Percentiles rank a stretch among this genome's conserved stretches.
These are phyloP conservation scores for Microplitis demolitor DNA, from an alignment of 1,140 invertebrate genomes.

Conservation along the genomic window DNA sequence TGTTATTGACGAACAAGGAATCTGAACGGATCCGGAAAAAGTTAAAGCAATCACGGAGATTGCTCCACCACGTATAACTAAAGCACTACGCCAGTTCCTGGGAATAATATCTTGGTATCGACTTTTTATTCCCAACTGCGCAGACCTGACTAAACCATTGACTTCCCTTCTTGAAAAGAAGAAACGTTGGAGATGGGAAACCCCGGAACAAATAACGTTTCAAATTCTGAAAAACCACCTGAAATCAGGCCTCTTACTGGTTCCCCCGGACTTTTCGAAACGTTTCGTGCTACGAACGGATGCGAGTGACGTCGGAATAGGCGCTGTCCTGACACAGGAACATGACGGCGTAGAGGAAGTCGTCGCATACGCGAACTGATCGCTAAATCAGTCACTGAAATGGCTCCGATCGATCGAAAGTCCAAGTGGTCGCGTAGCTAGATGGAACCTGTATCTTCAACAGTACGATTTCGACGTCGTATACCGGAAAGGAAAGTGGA, in stretches of 20 bases:
- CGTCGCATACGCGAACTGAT: constrained; percentile 52
- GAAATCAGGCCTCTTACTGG: neutral
- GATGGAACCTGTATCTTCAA: constrained; percentile 55
- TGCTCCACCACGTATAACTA: constrained; percentile 29
- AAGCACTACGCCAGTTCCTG: constrained; percentile 40
- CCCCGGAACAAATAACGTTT: constrained; percentile 17
- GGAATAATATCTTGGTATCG: constrained; percentile 48
- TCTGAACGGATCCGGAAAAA: constrained; percentile 40
- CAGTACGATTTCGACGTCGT: constrained; percentile 51
- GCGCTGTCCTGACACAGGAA: constrained; percentile 40
- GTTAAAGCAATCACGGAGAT: constrained; percentile 27
- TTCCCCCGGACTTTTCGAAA: constrained; percentile 38
- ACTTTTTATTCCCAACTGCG: constrained; percentile 48
- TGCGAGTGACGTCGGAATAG: constrained; percentile 39
- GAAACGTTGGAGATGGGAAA: constrained; percentile 33
- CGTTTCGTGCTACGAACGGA: constrained; percentile 41
- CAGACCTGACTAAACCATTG: constrained; percentile 39
- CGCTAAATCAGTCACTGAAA: constrained; percentile 50
- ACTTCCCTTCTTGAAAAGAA: constrained; percentile 38
- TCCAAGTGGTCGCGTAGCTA: constrained; percentile 48
- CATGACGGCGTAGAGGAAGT: constrained; percentile 34
- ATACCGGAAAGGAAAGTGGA: constrained; percentile 48
- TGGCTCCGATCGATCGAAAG: constrained; percentile 56
- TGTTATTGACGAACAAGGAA: constrained; percentile 33
- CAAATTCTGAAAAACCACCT: neutral